A percentile compares a stretch with the other conserved stretches of the same genome.
phyloP scores from a whole-genome alignment of 2,113 vertebrate species.

The Trinectes maculatus region DNA sequence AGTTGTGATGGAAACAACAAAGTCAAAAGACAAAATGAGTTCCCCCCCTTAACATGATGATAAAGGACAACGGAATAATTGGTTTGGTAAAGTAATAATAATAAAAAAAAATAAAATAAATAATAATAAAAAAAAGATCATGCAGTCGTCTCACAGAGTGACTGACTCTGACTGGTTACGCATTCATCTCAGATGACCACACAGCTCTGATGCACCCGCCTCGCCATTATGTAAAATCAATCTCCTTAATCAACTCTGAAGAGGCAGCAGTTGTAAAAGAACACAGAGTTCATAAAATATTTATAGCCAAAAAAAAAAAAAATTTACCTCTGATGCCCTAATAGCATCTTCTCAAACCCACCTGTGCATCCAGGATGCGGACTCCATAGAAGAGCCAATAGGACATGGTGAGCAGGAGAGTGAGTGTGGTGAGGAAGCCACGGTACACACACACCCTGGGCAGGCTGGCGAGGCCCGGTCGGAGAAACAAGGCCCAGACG shows the following conservation, averaged over 20 bases:
- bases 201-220: not conserved
- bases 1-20: not conserved
- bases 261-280: not conserved
- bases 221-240: not conserved
- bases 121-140: not conserved
- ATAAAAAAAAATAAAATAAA: not conserved
- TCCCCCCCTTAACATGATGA: no score
- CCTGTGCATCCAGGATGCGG: constrained; percentile 91
- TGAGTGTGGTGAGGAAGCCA: constrained; percentile 89
- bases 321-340: not conserved
- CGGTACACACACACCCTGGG: constrained; percentile 92
- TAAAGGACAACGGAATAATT: no score
- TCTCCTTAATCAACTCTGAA: no score
- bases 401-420: constrained; percentile 92
- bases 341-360: constrained; percentile 2
- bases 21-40: no score
- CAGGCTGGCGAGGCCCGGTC: constrained; percentile 84
- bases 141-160: no score
- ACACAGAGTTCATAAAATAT: not conserved
- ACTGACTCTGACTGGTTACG: no score
- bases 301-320: not conserved
- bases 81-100: no score
- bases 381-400: constrained; percentile 98
- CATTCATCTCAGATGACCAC: not conserved
- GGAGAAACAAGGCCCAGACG: constrained; percentile 93